phyloP scores from a whole-genome alignment of 2,888 invertebrate genomes.

The Drosophila atripex region DNA sequence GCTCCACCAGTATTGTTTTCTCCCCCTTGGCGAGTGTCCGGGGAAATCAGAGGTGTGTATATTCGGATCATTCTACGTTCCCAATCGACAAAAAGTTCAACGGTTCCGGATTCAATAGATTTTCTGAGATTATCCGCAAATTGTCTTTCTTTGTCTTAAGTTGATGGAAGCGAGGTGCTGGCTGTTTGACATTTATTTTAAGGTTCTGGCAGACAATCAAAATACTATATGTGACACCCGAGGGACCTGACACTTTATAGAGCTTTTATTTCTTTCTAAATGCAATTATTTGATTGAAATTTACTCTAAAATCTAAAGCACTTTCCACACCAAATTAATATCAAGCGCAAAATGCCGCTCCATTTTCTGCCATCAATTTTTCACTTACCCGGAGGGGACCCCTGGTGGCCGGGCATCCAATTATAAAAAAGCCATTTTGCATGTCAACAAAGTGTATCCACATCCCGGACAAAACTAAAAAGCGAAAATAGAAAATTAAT shows the following conservation, averaged over 20 bases:
- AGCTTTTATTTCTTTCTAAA: too few species aligned
- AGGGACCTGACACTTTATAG: too few species aligned
- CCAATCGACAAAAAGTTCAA: slow-evolving; percentile 13
- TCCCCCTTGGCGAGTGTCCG: slow-evolving; percentile 42
- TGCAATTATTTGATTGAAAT: too few species aligned
- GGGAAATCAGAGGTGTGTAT: slow-evolving; percentile 59
- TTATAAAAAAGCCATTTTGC: slow-evolving; percentile 57
- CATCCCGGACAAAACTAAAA: slow-evolving; percentile 44
- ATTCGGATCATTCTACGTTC: slow-evolving; percentile 13
- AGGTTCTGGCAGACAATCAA: background rate
- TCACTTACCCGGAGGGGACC: slow-evolving; percentile 15
- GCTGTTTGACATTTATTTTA: background rate
- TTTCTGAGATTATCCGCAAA: slow-evolving; percentile 19
- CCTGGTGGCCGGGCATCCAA: slow-evolving; percentile 35
- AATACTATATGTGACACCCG: background rate
- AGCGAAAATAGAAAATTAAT: slow-evolving; percentile 56
- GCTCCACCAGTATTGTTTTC: background rate
- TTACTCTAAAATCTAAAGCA: background rate
- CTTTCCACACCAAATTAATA: background rate
- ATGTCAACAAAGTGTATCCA: slow-evolving; percentile 49
- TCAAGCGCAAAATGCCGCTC: background rate
- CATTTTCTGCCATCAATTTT: slow-evolving; percentile 5
- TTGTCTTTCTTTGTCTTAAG: background rate
- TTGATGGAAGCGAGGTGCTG: slow-evolving; percentile 12
- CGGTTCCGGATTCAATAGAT: slow-evolving; percentile 8